A percentile compares a stretch with the other conserved stretches of the same genome.
Evolutionary conservation across 2,888 invertebrate species (phyloP).

Genomic region (Cheilosia soror): DNA sequence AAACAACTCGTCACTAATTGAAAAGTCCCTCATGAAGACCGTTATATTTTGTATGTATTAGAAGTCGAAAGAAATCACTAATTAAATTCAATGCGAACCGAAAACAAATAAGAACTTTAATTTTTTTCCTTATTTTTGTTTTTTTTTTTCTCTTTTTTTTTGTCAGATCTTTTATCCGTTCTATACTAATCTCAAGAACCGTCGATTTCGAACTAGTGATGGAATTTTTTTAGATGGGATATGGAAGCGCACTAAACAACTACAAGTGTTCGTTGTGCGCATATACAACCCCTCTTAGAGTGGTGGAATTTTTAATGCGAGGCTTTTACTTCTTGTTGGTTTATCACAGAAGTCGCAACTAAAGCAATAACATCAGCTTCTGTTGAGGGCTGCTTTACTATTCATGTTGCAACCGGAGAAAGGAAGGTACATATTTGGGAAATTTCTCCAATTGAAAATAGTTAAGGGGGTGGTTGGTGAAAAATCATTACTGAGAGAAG

Average conservation of each 20-base stretch:
- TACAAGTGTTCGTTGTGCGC: conserved; percentile 46
- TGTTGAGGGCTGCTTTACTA: conserved; percentile 15
- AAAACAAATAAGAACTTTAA: conserved; percentile 20
- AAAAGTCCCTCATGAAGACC: conserved; percentile 8
- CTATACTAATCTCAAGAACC: conserved; percentile 62
- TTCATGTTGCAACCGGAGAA: conserved; percentile 32
- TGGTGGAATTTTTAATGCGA: conserved; percentile 47
- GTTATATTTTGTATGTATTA: conserved; percentile 12
- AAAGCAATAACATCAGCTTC: conserved; percentile 40
- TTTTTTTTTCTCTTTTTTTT: conserved; percentile 16
- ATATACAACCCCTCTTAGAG: conserved; percentile 38
- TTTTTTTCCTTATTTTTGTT: conserved; percentile 13
- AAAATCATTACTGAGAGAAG: not conserved
- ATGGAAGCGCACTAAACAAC: conserved; percentile 60
- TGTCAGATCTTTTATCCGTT: conserved; percentile 54
- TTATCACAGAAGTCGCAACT: conserved; percentile 4
- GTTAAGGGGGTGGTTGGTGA: not conserved
- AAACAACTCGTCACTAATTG: conserved; percentile 24
- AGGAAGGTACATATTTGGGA: not conserved
- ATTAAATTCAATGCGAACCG: not conserved
- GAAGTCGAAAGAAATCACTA: conserved; percentile 4
- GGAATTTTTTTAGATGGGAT: conserved; percentile 67
- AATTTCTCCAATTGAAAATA: conserved; percentile 17
- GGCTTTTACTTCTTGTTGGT: conserved; percentile 16
- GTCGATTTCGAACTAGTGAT: conserved; percentile 73